A percentile compares a stretch with the other conserved stretches of the same genome.
phyloP scores from a whole-genome alignment of 2,113 vertebrate genomes.

The Callopanchax toddi region DNA sequence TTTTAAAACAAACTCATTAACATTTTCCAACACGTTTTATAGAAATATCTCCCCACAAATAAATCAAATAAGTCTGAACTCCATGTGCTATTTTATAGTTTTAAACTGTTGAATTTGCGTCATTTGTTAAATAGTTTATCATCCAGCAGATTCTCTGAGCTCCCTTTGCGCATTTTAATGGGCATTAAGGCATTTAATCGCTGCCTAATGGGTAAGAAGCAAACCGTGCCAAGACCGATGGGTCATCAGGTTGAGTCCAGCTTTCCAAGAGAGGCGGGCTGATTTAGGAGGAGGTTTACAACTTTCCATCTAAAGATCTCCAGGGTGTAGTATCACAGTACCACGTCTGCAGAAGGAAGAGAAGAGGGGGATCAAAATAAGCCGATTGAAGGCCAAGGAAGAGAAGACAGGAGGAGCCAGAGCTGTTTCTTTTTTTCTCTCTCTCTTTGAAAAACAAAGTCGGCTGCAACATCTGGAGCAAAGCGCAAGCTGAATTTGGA shows the following conservation, averaged over 20 bases:
- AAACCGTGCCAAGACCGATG: conserved; percentile 19
- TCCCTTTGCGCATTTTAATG: background rate
- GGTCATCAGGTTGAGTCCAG: conserved; percentile 63
- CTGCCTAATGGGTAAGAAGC: background rate
- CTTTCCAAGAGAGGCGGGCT: conserved; percentile 57
- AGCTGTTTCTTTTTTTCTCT: conserved; percentile 11
- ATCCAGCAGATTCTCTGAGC: background rate
- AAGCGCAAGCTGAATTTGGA: conserved; percentile 34
- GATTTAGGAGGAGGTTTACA: conserved; percentile 45
- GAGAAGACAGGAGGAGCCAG: conserved; percentile 30
- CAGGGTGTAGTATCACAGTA: conserved; percentile 56
- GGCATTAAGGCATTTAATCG: background rate
- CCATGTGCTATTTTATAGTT: no score
- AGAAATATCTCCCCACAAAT: no score
- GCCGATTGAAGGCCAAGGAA: conserved; percentile 11
- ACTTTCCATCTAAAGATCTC: conserved; percentile 58
- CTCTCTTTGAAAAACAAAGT: conserved; percentile 27
- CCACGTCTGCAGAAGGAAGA: conserved; percentile 76
- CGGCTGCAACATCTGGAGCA: conserved; percentile 51
- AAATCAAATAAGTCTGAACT: no score
- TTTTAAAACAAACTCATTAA: no score
- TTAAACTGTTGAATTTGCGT: no score
- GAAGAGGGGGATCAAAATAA: conserved; percentile 49
- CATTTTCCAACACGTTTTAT: no score
- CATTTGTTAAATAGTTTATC: no score